A percentile compares a stretch with the other conserved stretches of the same genome.
phyloP scores from a whole-genome alignment of 2,797 vertebrate species.

The Limosa lapponica region DNA sequence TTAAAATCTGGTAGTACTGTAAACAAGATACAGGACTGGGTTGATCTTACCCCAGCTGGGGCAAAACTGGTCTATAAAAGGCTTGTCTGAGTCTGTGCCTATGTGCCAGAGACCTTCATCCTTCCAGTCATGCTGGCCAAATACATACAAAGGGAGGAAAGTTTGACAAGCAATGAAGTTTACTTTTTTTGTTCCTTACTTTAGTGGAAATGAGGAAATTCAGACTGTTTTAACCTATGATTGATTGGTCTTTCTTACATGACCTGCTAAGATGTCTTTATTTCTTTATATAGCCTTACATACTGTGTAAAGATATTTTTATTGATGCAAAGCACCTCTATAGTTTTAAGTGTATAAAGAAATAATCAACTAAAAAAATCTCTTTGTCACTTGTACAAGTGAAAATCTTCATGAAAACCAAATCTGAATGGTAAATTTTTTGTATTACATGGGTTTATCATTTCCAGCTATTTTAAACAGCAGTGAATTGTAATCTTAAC shows the following conservation, averaged over 20 bases:
- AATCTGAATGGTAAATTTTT: background rate
- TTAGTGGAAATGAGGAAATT: background rate
- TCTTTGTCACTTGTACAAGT: background rate
- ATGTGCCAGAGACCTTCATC: background rate
- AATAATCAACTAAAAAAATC: background rate
- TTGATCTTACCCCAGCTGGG: background rate
- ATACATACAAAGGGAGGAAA: background rate
- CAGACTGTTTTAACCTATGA: background rate
- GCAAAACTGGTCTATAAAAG: background rate
- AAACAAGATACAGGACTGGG: background rate
- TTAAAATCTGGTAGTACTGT: background rate
- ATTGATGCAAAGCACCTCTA: background rate
- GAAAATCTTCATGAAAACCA: background rate
- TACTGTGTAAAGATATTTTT: background rate
- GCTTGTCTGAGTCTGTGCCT: background rate
- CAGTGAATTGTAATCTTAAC: background rate
- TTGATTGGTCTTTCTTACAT: background rate
- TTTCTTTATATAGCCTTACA: background rate
- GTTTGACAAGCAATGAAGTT: background rate
- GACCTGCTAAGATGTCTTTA: background rate
- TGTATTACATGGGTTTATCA: background rate
- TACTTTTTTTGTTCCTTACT: background rate
- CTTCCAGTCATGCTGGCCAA: background rate
- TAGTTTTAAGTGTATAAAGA: background rate
- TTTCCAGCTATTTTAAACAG: background rate